Evolutionary conservation across 1,140 invertebrate genomes (phyloP).

Genomic region (Tenebrio molitor): DNA sequence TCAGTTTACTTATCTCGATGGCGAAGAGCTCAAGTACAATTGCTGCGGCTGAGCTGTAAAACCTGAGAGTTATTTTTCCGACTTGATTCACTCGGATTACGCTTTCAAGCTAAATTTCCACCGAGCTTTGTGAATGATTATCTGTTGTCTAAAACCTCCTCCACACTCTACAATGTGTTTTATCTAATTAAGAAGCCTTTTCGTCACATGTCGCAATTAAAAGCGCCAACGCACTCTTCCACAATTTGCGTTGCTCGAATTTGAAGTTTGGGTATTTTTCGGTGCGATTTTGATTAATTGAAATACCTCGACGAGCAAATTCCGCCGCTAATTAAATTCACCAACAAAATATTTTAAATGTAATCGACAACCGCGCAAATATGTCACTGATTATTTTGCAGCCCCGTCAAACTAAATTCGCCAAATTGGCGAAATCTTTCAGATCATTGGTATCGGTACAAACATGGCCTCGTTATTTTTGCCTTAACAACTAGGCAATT

Average conservation of each 20-base stretch:
- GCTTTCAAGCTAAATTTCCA: conserved; percentile 49
- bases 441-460: too few relatives aligned
- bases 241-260: not conserved
- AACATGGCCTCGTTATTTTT: conserved; percentile 8
- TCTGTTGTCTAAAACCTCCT: conserved; percentile 32
- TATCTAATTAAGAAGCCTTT: conserved; percentile 14
- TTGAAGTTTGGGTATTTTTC: not conserved
- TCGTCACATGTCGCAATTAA: conserved; percentile 13
- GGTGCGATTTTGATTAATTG: too few relatives aligned
- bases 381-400: too few relatives aligned
- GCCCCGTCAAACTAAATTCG: too few relatives aligned
- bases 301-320: too few relatives aligned
- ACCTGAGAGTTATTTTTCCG: conserved; percentile 54
- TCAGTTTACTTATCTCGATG: conserved; percentile 55
- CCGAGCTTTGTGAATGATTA: conserved; percentile 43
- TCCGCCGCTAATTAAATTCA: too few relatives aligned
- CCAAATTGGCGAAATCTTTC: too few relatives aligned
- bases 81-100: conserved; percentile 55
- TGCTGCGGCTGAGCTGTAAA: conserved; percentile 51
- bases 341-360: not conserved
- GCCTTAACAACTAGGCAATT: not conserved
- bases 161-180: conserved; percentile 42
- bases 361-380: not conserved
- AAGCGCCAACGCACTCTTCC: not conserved
- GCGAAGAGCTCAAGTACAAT: conserved; percentile 46